Conservation (phyloP, 2,888 invertebrate genomes). For the Branchipolynoe longqiensis region DNA sequence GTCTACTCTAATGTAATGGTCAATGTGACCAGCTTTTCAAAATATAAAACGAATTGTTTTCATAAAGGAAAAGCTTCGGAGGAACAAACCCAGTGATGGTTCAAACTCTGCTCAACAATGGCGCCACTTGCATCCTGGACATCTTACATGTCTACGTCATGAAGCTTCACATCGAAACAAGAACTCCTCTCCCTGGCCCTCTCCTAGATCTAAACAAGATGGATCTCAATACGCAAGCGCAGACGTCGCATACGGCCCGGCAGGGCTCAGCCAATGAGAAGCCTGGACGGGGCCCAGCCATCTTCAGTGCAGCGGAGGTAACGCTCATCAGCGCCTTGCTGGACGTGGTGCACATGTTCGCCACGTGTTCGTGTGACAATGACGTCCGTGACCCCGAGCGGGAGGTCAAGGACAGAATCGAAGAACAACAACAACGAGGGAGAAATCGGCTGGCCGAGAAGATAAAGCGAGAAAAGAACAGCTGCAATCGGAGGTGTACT, state of each 20-base stretch:
- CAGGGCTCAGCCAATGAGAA: neutral
- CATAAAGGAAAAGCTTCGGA: constrained; percentile 11
- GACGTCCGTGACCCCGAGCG: constrained; percentile 3
- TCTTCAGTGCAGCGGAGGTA: constrained; percentile 15
- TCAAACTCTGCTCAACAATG: neutral
- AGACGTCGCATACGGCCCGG: neutral
- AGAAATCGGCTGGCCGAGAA: neutral
- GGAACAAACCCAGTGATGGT: neutral
- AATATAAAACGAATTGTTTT: neutral
- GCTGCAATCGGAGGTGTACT: neutral
- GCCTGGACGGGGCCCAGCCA: neutral
- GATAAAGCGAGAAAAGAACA: constrained; percentile 29
- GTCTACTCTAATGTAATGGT: too few species aligned
- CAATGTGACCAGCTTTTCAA: neutral
- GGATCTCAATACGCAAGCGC: neutral
- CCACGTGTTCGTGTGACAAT: constrained; percentile 35
- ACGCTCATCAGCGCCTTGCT: constrained; percentile 15
- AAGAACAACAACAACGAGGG: neutral
- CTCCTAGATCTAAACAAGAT: neutral
- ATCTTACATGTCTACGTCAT: constrained; percentile 35
- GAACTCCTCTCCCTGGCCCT: neutral
- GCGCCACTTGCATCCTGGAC: constrained; percentile 42
- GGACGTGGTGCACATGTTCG: neutral
- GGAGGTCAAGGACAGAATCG: constrained; percentile 52
- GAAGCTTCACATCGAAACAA: neutral